phyloP scores from a whole-genome alignment of 1,140 invertebrate species.

The Drosophila mauritiana region DNA sequence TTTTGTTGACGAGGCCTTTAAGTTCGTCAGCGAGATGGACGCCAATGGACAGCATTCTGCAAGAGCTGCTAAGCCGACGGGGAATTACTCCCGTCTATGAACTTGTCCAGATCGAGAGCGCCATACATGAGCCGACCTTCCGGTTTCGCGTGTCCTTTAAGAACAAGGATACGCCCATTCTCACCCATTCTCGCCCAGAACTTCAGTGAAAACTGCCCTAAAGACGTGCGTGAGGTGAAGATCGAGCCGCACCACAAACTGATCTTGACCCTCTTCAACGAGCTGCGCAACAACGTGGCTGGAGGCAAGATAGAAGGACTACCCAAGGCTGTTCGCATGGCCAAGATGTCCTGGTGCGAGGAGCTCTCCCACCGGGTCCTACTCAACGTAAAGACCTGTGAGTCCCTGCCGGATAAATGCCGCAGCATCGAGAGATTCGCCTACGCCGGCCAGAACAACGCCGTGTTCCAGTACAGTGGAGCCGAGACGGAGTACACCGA shows the following conservation, averaged over 20 bases:
- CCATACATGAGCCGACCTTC: slow-evolving; percentile 98
- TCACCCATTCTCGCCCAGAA: slow-evolving; percentile 15
- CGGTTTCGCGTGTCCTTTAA: slow-evolving; percentile 96
- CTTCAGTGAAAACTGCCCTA: slow-evolving; percentile 52
- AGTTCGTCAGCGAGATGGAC: slow-evolving; percentile 73
- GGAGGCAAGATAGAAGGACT: slow-evolving; percentile 46
- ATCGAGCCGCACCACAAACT: slow-evolving; percentile 49
- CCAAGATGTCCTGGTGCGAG: slow-evolving; percentile 71
- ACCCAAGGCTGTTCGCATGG: slow-evolving; percentile 64
- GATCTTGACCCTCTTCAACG: slow-evolving; percentile 56
- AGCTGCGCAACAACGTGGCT: slow-evolving; percentile 62
- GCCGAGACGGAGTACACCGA: slow-evolving; percentile 57
- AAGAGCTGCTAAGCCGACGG: slow-evolving; percentile 95
- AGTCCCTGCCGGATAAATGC: slow-evolving; percentile 57
- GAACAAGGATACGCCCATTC: slow-evolving; percentile 88
- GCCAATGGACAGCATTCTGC: slow-evolving; percentile 90
- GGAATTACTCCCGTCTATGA: slow-evolving; percentile 98
- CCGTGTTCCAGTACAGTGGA: slow-evolving; percentile 64
- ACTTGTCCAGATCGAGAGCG: slow-evolving; percentile 97
- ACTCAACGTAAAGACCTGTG: slow-evolving; percentile 55
- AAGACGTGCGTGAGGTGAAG: slow-evolving; percentile 45
- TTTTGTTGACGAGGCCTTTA: slow-evolving; percentile 58
- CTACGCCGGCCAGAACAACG: slow-evolving; percentile 65
- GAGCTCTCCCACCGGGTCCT: slow-evolving; percentile 54
- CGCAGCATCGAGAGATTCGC: slow-evolving; percentile 67